Evolutionary conservation across 2,888 invertebrate genomes (phyloP), one percentile per base, ranked within the genome.

Genomic region (Chesias legatella): DNA sequence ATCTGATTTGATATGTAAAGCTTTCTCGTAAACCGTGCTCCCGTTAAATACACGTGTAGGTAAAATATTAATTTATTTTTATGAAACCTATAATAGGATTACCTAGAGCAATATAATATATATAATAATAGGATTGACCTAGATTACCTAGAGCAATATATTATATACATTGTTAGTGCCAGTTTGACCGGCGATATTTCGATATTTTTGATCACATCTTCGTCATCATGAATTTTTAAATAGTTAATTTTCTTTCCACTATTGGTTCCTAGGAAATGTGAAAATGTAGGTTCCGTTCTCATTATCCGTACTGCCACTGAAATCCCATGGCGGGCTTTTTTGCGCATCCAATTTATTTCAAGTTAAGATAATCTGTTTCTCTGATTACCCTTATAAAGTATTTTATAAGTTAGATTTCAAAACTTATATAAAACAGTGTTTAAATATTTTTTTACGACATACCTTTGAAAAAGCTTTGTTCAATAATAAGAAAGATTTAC

Each of bases 1-100:
- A 24, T 10, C 10, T 6, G 29, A 33, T 33, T 34, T 21, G 10
- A 40, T 38, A 38, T 21, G 38, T 27, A 32, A 37, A 31, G 31
- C 27, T 22, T 20, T 17, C 8, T 4, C n/a, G 17, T 32, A 13
- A 27, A 33, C 32, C 11, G 10, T 24, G 8, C n/a, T 10, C 9
- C 27, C 8, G 9, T 26, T 8, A 23, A 28, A 33, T 17, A 33
- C 33, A 32, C 31, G 26, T 30, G 17, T n/a, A 23, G 13, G 13
- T 24, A n/a, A 22, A 23, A 36, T 30, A 30, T 36, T 13, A 35
- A 35, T 35, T 32, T 28, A 28, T 39, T 33, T 32, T 38, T 31
- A 32, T 24, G 28, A 24, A 36, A 24, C 24, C 34, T 34, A 20
- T n/a, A 34, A 33, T 17, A 22, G 23, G 29, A 36, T 29, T 36